Base-by-base conservation (phyloP, 2,113 vertebrate genomes). In the Dermatemys mawii region DNA sequence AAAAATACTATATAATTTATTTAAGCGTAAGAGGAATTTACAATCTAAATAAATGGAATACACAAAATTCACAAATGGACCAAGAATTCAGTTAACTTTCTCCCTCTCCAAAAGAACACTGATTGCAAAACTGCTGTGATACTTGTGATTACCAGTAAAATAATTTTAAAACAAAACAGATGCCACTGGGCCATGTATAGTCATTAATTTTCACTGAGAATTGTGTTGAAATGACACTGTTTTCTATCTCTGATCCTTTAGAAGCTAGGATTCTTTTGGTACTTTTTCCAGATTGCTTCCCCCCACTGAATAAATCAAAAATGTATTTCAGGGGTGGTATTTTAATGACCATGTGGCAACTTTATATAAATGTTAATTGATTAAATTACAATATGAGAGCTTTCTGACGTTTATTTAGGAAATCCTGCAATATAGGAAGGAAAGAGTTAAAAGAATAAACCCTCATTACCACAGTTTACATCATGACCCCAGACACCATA, bases 391-490 rank as follows among this genome's bases (percentile, higher is more conserved):
- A 22, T 53, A 22, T 76, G 84, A 55, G 63, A 46, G 49, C 22
- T 91, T 93, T 92, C 75, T 76, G 81, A 3, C 24, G 3, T 60
- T 7, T 1, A 8, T 8, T 2, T 3, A 57, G 70, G 51, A 81
- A 81, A 82, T 70, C n/a, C n/a, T 81, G 12, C 38, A 57, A 60
- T 53, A 22, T 81, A 79, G 96, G 87, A 88, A 88, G 88, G 54
- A 94, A 95, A 10, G 94, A 70, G 91, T 95, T 97, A 96, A 96
- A 96, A 92, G 70, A 87, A 35, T 38, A 96, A 97, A 95, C 92
- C 94, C 92, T 79, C 83, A 80, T 97, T 93, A 94, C 81, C 87
- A 27, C 81, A 86, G 81, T 85, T 96, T 41, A 93, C 19, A 94
- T 1, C 85, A 80, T 17, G 35, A 67, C 81, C 60, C 50, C 26